phyloP scores from a whole-genome alignment of 2,797 vertebrate species.

The Neoniphon sammara region DNA sequence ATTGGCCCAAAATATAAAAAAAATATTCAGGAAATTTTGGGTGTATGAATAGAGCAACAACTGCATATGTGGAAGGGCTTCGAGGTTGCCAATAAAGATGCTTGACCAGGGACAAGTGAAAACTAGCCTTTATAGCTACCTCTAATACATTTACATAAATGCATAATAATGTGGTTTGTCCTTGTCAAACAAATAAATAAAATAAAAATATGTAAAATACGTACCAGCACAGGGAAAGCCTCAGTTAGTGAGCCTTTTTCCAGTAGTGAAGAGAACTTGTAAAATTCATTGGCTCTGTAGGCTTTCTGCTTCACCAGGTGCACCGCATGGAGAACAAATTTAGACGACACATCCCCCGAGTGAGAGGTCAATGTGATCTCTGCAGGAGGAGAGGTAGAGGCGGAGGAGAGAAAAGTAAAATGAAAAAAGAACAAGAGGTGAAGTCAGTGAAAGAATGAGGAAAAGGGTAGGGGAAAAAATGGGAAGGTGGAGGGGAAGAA shows the following conservation, averaged over 20 bases:
- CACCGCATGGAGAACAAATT: slow-evolving; percentile 97
- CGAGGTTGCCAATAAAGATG: not conserved
- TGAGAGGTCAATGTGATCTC: slow-evolving; percentile 94
- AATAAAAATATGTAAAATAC: not conserved
- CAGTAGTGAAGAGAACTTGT: slow-evolving; percentile 95
- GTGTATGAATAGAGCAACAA: not conserved
- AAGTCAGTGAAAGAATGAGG: too few relatives aligned
- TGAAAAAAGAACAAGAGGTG: not conserved
- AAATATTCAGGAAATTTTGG: not conserved
- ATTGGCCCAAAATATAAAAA: too few relatives aligned
- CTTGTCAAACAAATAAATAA: not conserved
- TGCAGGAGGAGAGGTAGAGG: slow-evolving; percentile 60
- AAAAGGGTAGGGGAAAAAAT: not conserved
- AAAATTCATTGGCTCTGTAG: slow-evolving; percentile 97
- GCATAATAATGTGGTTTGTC: not conserved
- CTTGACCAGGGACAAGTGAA: not conserved
- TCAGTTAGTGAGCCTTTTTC: slow-evolving; percentile 94
- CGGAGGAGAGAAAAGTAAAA: not conserved
- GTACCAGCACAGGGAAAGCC: slow-evolving; percentile 95
- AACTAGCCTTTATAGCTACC: not conserved
- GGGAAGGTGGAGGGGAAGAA: not conserved
- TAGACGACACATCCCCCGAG: slow-evolving; percentile 94
- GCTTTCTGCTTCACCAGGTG: slow-evolving; percentile 96
- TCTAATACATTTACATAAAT: not conserved
- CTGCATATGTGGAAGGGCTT: not conserved